Base-by-base conservation (phyloP, 1,140 invertebrate genomes). In the Metopolophium dirhodum region DNA sequence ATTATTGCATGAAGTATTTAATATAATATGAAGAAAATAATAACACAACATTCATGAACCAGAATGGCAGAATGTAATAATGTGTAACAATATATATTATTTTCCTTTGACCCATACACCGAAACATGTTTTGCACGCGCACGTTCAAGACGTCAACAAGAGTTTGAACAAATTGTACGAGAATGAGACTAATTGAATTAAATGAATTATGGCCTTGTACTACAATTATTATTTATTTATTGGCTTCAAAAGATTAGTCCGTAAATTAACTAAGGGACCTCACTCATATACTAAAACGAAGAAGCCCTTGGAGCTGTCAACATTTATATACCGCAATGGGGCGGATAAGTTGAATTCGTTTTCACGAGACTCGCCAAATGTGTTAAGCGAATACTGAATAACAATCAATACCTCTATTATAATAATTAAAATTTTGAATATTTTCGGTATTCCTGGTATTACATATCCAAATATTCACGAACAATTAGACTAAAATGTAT, bases 101-200 rank as follows among this genome's bases (percentile, higher is more conserved):
- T 83, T 8, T 82, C 7, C 20, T 8, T 83, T 35, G 20, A 83
- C 2, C 7, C 18, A 83, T 83, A 83, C 20, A 20, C n/a, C 35
- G 7, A 83, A 83, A n/a, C n/a, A n/a, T 86, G 23, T 86, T 86
- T 41, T 41, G 83, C 23, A 54, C 86, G 47, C 22, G 30, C 45
- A 35, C 35, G 61, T 92, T 30, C 6, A 92, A 68, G 68, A 92
- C 22, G 47, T 83, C 90, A 83, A 51, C n/a, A 51, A 49, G n/a
- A 92, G 45, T 49, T 92, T 51, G 41, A 92, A 83, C 30, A 92
- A 92, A 92, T 92, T 77, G 20, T 51, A 20, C 68, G n/a, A 49
- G 90, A 91, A 49, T 61, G 92, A 87, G 30, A 68, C 51, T 77
- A 93, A 89, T 90, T 93, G 93, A 89, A 93, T 93, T 89, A 68